Base-by-base conservation (phyloP, 2,113 vertebrate genomes). In the Zapus hudsonius region DNA sequence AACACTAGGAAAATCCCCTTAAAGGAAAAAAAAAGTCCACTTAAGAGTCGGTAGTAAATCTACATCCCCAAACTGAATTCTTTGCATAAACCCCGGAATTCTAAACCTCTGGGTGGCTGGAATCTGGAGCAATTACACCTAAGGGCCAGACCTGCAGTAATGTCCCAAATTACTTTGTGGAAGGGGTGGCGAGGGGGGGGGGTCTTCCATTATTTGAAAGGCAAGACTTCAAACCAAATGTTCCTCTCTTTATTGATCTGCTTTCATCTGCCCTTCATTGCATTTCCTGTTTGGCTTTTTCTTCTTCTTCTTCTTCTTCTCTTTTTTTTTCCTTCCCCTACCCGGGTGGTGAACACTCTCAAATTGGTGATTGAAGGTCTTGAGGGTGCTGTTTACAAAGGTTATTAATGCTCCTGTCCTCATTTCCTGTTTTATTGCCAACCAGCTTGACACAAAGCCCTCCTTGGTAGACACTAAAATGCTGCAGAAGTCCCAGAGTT, bases 211-310 rank as follows among this genome's bases (percentile, higher is more conserved):
- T 92, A 96, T 96, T 96, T 95, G 95, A 95, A 95, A 97, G 89
- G 94, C 88, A 95, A 92, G 90, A 97, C 97, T 97, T 97, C 94
- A 97, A 96, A 97, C 97, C 95, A 96, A 97, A 96, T 91, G 96
- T 92, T 95, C 90, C 94, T 93, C 55, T 91, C 95, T 97, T 97
- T 97, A 97, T 97, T 97, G 97, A 97, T 96, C 94, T 83, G 85
- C 97, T 97, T 97, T 97, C 96, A 97, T 97, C 96, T 96, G n/a
- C 89, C 92, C 90, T 85, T 95, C 95, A 94, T 76, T 96, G 97
- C 95, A 96, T 96, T 97, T 97, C 97, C 97, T 97, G 97, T 96
- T 96, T 92, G 94, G 87, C 84, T 91, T 95, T 97, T 96, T 89
- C 63, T 79, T 89, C 86, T 63, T 86, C 55, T 87, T 42, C 96